Percentiles rank a stretch among this genome's conserved stretches.
Conservation (phyloP, 2,113 vertebrate genomes). For the Sprattus sprattus region DNA sequence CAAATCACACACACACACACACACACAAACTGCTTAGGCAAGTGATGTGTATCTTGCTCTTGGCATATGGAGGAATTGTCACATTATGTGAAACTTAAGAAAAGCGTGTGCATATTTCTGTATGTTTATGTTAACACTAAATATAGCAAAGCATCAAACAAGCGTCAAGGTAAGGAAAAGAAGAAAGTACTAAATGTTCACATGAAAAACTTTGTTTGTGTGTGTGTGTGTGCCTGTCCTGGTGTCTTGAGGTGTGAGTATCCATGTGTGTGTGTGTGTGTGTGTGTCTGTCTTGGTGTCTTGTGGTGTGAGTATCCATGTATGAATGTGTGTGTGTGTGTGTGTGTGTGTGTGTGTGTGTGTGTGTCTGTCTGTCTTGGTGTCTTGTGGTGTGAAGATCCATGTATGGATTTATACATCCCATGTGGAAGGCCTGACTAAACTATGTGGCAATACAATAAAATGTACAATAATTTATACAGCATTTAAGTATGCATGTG, state of each 20-base stretch:
- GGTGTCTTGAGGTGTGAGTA: background rate
- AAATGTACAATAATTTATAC: background rate
- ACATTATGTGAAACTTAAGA: background rate
- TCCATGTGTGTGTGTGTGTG: background rate
- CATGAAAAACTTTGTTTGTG: background rate
- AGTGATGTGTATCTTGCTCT: background rate
- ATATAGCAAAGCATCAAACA: background rate
- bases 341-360: too few relatives aligned
- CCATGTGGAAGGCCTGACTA: too few relatives aligned
- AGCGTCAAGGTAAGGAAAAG: background rate
- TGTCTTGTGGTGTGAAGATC: background rate
- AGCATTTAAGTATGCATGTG: background rate
- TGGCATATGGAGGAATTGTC: background rate
- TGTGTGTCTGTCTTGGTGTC: background rate
- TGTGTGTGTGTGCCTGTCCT: background rate
- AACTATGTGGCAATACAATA: too few relatives aligned
- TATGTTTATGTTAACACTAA: background rate
- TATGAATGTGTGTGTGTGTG: too few relatives aligned
- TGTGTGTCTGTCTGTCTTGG: background rate
- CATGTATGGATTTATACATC: background rate
- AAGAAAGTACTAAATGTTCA: background rate
- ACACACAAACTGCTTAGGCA: conserved; percentile 26
- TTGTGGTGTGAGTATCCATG: background rate
- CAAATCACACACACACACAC: conserved; percentile 54
- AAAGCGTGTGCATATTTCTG: background rate